Evolutionary conservation across 2,797 vertebrate species (phyloP).

Genomic region (Adrianichthys oophorus): DNA sequence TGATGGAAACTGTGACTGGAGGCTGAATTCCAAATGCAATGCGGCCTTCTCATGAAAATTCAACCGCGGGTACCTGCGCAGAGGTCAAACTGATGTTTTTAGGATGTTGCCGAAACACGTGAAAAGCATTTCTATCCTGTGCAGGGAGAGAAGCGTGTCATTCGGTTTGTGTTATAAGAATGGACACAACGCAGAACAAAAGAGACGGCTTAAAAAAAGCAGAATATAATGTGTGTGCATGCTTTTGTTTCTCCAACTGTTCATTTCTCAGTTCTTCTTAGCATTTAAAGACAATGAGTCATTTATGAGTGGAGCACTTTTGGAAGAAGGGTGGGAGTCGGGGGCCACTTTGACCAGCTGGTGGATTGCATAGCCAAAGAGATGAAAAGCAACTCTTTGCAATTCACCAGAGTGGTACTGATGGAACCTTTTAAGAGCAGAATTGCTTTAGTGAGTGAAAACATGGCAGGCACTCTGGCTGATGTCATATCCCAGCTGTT

Average conservation of each 20-base stretch:
- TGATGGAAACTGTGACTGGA: conserved; percentile 69
- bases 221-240: conserved; percentile 2
- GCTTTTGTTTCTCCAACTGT: conserved; percentile 22
- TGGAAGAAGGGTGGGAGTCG: conserved; percentile 25
- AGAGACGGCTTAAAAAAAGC: conserved; percentile 11
- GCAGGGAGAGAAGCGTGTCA: conserved; percentile 44
- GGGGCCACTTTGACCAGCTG: conserved; percentile 74
- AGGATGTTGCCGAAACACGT: conserved; percentile 69
- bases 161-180: conserved; percentile 62
- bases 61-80: conserved; percentile 72
- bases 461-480: conserved; percentile 77
- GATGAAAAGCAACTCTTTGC: conserved; percentile 79
- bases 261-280: conserved; percentile 29
- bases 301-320: conserved; percentile 51
- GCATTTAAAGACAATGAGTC: conserved; percentile 52
- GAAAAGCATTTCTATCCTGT: conserved; percentile 60
- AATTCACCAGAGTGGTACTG: conserved; percentile 75
- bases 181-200: conserved; percentile 20
- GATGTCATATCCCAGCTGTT: conserved; percentile 87
- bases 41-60: conserved; percentile 73
- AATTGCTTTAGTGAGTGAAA: conserved; percentile 80
- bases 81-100: conserved; percentile 71
- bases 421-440: conserved; percentile 86
- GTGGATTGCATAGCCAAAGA: conserved; percentile 68
- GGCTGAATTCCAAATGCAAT: conserved; percentile 57